Percentiles rank a stretch among this genome's conserved stretches.
Conservation (phyloP, 1,140 invertebrate genomes). For the Cyclargus thomasi region DNA sequence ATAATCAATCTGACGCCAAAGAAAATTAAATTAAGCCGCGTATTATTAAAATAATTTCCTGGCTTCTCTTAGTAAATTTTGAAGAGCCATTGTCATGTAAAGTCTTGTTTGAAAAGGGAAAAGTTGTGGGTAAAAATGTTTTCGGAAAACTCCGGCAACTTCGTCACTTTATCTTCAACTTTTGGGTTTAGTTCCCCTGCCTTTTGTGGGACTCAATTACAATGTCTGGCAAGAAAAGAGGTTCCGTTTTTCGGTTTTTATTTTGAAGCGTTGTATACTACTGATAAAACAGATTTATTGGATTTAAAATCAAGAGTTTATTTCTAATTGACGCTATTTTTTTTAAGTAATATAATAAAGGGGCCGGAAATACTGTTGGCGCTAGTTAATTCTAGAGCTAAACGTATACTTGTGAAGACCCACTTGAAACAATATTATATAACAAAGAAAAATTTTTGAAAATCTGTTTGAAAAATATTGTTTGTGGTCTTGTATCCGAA, state of each 20-base stretch:
- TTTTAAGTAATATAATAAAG: too few species aligned
- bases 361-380: too few species aligned
- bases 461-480: too few species aligned
- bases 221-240: not conserved
- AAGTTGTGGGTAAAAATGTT: slow-evolving; percentile 35
- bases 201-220: slow-evolving; percentile 19
- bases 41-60: not conserved
- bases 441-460: too few species aligned
- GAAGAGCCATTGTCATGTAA: slow-evolving; percentile 18
- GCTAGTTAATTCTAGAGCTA: too few species aligned
- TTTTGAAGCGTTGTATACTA: too few species aligned
- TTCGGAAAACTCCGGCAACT: slow-evolving; percentile 31
- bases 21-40: not conserved
- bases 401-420: too few species aligned
- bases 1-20: not conserved
- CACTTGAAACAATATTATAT: too few species aligned
- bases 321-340: too few species aligned
- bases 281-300: too few species aligned
- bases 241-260: not conserved
- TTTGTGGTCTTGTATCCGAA: too few species aligned
- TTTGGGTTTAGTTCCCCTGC: slow-evolving; percentile 22
- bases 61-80: not conserved
- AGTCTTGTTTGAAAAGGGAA: slow-evolving; percentile 29
- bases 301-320: too few species aligned
- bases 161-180: slow-evolving; percentile 27